Base-by-base conservation (phyloP, 1,140 invertebrate genomes). In the Bicyclus anynana region DNA sequence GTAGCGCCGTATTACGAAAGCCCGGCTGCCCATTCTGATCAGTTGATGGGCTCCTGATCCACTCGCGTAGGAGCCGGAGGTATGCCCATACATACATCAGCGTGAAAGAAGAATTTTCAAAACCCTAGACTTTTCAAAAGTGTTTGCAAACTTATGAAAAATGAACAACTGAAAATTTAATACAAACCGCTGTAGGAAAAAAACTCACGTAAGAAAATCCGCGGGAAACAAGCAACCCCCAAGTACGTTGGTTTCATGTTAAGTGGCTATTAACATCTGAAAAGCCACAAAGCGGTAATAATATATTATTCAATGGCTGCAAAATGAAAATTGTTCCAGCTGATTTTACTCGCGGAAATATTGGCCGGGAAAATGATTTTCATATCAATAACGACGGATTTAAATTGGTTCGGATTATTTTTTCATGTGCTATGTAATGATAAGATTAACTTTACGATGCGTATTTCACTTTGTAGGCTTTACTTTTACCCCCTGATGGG, bases 291-390 rank as follows among this genome's bases (percentile, higher is more conserved):
- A 69, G 51, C 67, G 59, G 57, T 58, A 50, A 66, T 62, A 62
- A 72, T 69, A 67, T 72, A 66, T 69, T 69, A 72, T 72, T 72
- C 62, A 69, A 59, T 58, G 59, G 63, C 58, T 65, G 64, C 53
- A 62, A 69, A 69, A 69, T 65, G 67, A 69, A 69, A 72, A 72
- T 69, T 65, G 62, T 53, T 67, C 51, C 54, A 51, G 59, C 65
- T 67, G 53, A 67, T 69, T 72, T 72, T 58, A 65, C 62, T 62
- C 65, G 62, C 65, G 65, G 60, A 70, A 67, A 66, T 70, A 52
- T 62, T 70, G 65, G 59, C 57, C 62, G 50, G 61, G 65, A 68
- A 66, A 70, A 62, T 64, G 54, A 64, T 64, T 70, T 67, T 64
- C 64, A 60, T 67, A 67, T 60, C 57, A 67, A 70, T 70, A 67